Evolutionary conservation across 2,797 vertebrate genomes (phyloP).

Genomic region (Fratercula arctica): DNA sequence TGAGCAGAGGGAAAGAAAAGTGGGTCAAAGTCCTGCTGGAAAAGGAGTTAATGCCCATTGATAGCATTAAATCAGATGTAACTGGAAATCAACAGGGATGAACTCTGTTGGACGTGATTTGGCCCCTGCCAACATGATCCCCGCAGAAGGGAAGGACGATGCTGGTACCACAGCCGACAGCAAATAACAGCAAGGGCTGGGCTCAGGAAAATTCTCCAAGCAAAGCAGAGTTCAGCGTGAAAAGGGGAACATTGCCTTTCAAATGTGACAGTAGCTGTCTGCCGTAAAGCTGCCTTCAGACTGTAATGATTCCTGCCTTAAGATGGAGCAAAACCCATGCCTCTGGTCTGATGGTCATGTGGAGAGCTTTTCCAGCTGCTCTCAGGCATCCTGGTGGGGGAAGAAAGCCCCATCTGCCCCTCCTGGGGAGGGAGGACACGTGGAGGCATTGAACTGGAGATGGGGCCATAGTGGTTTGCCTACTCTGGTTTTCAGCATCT

Average conservation of each 20-base stretch:
- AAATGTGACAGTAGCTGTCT: not conserved
- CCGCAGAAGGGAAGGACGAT: not conserved
- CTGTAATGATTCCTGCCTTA: not conserved
- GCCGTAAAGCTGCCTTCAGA: not conserved
- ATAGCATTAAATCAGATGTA: not conserved
- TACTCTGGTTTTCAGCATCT: not conserved
- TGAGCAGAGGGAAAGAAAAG: not conserved
- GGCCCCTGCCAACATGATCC: not conserved
- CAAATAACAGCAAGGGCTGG: not conserved
- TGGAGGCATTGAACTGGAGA: not conserved
- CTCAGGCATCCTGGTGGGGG: not conserved
- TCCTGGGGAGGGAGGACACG: not conserved
- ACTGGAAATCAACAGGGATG: not conserved
- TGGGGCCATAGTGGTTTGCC: accelerated
- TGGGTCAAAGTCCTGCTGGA: not conserved
- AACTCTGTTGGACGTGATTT: not conserved
- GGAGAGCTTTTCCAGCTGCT: not conserved
- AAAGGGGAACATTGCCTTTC: not conserved
- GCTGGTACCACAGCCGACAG: not conserved
- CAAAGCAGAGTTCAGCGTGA: not conserved
- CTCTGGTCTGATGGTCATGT: not conserved
- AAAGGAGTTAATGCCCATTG: not conserved
- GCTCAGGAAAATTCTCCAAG: not conserved
- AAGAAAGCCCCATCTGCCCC: not conserved
- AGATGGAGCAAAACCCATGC: not conserved